phyloP scores from a whole-genome alignment of 64 coral and sea anemone species.

The Anthopleura sola region DNA sequence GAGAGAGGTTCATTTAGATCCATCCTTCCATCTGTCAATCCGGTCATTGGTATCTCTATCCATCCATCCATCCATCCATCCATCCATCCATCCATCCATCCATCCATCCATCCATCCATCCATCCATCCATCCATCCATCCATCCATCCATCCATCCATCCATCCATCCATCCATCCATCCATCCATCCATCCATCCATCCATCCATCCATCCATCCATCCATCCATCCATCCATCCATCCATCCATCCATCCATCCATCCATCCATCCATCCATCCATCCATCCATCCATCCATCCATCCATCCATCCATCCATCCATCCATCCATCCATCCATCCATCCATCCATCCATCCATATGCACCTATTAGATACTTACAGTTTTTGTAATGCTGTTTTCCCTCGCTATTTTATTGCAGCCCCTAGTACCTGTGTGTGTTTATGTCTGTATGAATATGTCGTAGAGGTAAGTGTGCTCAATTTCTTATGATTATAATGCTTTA shows the following conservation, averaged over 20 bases:
- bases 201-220: background rate
- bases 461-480: conserved; percentile 62
- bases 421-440: conserved; percentile 70
- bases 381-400: background rate
- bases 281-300: no score
- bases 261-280: no score
- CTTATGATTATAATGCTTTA: no score
- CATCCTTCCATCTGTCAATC: background rate
- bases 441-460: conserved; percentile 93
- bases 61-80: no score
- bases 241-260: background rate
- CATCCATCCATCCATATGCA: background rate
- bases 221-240: background rate
- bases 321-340: background rate
- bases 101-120: background rate
- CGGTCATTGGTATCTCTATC: no score
- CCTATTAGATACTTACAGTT: background rate
- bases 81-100: background rate
- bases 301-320: background rate
- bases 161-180: no score
- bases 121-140: background rate
- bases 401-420: conserved; percentile 54
- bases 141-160: background rate
- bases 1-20: background rate
- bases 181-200: no score